phyloP scores from a whole-genome alignment of 2,113 vertebrate species.

The Leucoraja erinaceus region DNA sequence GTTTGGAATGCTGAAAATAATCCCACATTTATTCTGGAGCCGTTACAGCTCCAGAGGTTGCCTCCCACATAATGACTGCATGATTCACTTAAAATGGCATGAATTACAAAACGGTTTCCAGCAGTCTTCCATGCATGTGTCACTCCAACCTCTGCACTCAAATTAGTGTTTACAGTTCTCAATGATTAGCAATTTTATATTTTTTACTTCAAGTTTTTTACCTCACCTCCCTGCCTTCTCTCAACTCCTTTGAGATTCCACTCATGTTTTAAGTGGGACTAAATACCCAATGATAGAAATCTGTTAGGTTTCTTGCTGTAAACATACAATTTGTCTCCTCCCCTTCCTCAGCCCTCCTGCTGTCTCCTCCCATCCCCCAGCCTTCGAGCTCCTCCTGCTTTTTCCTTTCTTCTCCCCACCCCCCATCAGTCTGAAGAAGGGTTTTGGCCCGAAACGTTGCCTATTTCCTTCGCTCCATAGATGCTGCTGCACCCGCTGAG shows the following conservation, averaged over 20 bases:
- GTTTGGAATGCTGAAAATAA: constrained; percentile 12
- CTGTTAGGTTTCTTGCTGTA: too few relatives aligned
- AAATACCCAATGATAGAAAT: neutral
- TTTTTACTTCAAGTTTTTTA: neutral
- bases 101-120: constrained; percentile 12
- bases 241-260: neutral
- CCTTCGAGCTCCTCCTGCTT: too few relatives aligned
- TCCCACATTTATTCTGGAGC: constrained; percentile 24
- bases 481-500: too few relatives aligned
- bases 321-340: too few relatives aligned
- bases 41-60: neutral
- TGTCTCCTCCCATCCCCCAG: too few relatives aligned
- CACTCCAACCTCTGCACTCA: neutral
- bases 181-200: neutral
- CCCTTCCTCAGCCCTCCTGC: too few relatives aligned
- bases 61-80: constrained; percentile 22
- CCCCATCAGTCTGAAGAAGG: too few relatives aligned
- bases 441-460: too few relatives aligned
- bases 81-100: constrained; percentile 23
- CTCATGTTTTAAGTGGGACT: neutral
- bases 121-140: neutral
- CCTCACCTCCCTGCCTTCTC: neutral
- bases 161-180: neutral
- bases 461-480: too few relatives aligned
- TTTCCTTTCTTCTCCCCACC: too few relatives aligned